These are phyloP conservation scores for Agrotis puta DNA, from an alignment of 2,888 invertebrate genomes.

Conservation along the genomic window DNA sequence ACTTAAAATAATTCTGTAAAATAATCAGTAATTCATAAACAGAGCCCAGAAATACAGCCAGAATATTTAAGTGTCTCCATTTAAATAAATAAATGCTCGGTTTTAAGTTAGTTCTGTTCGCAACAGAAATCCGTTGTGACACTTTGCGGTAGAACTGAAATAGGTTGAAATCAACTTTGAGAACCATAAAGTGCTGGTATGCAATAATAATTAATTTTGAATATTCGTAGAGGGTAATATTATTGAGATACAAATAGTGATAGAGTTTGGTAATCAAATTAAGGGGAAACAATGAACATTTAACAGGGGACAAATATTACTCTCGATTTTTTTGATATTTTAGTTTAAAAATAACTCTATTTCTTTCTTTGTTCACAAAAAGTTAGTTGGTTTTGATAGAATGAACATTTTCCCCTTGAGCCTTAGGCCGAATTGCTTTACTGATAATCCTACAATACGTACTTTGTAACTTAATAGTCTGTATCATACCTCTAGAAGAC, in stretches of 20 bases:
- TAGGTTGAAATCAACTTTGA: constrained; percentile 5
- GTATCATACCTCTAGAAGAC: background rate
- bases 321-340: too few species aligned
- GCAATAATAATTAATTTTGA: background rate
- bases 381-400: background rate
- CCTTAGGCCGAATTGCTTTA: background rate
- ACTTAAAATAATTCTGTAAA: background rate
- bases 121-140: constrained; percentile 8
- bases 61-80: constrained; percentile 7
- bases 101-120: constrained; percentile 1
- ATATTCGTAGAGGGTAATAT: background rate
- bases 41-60: constrained; percentile 6
- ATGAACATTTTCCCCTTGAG: background rate
- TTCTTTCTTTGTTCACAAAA: background rate
- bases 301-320: too few species aligned
- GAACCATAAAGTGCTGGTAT: constrained; percentile 4
- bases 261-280: background rate
- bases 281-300: too few species aligned
- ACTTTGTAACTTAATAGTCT: background rate
- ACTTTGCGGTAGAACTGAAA: constrained; percentile 18
- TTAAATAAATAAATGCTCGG: constrained; percentile 6
- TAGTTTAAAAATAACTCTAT: too few species aligned
- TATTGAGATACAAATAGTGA: background rate
- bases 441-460: background rate
- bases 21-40: background rate